Conservation (phyloP, 2,113 vertebrate genomes). For the Barbus barbus region DNA sequence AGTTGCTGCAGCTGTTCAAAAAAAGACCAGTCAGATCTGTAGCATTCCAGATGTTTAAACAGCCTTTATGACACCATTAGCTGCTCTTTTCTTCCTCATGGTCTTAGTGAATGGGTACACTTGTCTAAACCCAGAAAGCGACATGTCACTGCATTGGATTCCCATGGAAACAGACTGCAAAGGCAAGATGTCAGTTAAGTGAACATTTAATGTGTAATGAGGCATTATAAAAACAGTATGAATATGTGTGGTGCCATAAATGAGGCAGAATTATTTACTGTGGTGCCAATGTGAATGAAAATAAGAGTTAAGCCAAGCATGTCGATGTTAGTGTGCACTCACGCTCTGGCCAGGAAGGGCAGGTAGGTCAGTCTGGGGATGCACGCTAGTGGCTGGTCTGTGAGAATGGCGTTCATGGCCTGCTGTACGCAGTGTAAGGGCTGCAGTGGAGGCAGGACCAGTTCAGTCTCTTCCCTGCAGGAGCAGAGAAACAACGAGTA, state of each 20-base stretch:
- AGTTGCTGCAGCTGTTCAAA: not conserved
- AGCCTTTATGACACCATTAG: constrained; percentile 25
- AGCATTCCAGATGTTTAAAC: not conserved
- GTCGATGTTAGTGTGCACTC: too few relatives aligned
- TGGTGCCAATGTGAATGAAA: not conserved
- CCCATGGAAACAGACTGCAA: constrained; percentile 70
- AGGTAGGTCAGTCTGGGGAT: constrained; percentile 66
- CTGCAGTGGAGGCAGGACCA: constrained; percentile 61
- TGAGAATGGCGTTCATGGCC: constrained; percentile 69
- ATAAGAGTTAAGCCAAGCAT: not conserved
- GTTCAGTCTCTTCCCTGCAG: constrained; percentile 64
- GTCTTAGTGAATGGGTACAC: constrained; percentile 66
- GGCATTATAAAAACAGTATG: not conserved
- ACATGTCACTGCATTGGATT: constrained; percentile 65
- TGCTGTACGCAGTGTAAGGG: constrained; percentile 66
- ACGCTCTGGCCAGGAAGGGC: constrained; percentile 65
- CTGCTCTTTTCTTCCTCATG: constrained; percentile 48
- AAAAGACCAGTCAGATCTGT: not conserved
- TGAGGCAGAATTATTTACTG: too few relatives aligned
- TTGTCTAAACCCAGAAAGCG: constrained; percentile 70
- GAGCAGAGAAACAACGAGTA: not conserved
- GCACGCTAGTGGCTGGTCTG: constrained; percentile 65
- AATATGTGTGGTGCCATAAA: not conserved
- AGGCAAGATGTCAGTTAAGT: constrained; percentile 29
- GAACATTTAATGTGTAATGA: not conserved